Conservation (phyloP, 2,113 vertebrate genomes). For the Antechinus stuartii region DNA sequence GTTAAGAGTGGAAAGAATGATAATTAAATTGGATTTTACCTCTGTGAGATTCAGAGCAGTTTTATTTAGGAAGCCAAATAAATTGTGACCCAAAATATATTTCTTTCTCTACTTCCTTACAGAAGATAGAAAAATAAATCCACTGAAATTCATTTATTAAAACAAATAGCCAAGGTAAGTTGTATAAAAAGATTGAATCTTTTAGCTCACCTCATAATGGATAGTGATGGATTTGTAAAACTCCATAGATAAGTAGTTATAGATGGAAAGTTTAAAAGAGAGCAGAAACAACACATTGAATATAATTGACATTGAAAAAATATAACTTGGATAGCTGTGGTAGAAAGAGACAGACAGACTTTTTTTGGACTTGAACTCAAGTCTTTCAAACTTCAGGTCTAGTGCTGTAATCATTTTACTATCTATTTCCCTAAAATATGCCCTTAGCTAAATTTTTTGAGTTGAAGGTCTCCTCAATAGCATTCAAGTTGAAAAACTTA, state of each 20-base stretch:
- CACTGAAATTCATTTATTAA: constrained; percentile 3
- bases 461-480: not conserved
- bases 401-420: not conserved
- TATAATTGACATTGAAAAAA: constrained; percentile 61
- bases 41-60: not conserved
- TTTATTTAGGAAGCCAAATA: not conserved
- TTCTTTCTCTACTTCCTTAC: not conserved
- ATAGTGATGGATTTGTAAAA: constrained; percentile 7
- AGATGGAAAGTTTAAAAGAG: not conserved
- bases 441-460: too few relatives aligned
- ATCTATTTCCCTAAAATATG: not conserved
- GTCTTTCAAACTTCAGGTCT: not conserved
- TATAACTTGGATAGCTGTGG: not conserved
- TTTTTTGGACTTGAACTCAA: not conserved
- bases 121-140: not conserved
- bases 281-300: constrained; percentile 20
- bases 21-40: constrained; percentile 9
- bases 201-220: not conserved
- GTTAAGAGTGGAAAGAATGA: not conserved
- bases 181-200: not conserved
- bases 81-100: not conserved
- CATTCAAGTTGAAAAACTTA: constrained; percentile 4
- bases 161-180: not conserved
- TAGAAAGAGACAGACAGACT: too few relatives aligned
- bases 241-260: not conserved